Evolutionary conservation across 2,797 vertebrate genomes (phyloP).

Genomic region (Oceanodroma leucorhoa): DNA sequence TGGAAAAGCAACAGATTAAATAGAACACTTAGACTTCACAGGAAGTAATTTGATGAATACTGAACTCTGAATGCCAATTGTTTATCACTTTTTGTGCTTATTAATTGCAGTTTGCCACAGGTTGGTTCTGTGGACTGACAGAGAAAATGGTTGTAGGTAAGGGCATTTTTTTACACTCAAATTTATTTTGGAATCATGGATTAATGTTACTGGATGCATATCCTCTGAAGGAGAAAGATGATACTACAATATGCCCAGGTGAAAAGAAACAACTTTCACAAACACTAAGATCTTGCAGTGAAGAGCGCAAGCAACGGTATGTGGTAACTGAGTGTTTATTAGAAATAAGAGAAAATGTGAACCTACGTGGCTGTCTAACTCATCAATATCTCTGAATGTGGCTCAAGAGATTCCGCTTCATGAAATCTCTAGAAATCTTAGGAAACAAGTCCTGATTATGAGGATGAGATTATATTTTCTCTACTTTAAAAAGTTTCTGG

Average conservation of each 20-base stretch:
- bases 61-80: neutral
- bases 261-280: neutral
- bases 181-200: neutral
- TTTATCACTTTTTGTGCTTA: neutral
- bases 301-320: accelerated
- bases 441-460: neutral
- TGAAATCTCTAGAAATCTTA: neutral
- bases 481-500: neutral
- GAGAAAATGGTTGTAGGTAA: neutral
- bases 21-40: neutral
- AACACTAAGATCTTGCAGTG: neutral
- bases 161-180: neutral
- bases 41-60: neutral
- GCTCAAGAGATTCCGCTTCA: neutral
- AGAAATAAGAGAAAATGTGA: neutral
- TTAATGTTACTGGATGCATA: neutral
- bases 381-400: neutral
- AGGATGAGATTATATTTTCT: neutral
- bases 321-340: neutral
- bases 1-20: neutral
- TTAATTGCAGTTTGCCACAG: neutral
- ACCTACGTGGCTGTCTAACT: neutral
- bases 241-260: neutral
- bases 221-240: neutral
- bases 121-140: neutral